Evolutionary conservation across 1,140 invertebrate genomes (phyloP).

Genomic region (Pemphigus obesinymphae): DNA sequence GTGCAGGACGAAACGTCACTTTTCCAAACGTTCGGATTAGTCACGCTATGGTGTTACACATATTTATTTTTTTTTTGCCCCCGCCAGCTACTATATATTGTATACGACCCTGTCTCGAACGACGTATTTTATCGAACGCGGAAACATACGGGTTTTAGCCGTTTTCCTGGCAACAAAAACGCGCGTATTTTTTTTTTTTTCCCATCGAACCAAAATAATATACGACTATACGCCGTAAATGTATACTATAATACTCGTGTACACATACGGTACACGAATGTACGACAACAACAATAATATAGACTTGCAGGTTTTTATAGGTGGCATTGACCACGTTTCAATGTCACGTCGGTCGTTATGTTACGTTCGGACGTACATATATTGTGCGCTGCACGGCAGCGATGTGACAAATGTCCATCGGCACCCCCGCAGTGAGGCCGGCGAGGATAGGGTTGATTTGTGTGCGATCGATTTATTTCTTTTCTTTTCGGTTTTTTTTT

Average conservation of each 20-base stretch:
- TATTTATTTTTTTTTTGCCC: slow-evolving; percentile 4
- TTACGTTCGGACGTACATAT: neutral
- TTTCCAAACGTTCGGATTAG: slow-evolving; percentile 13
- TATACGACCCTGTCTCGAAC: neutral
- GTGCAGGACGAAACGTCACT: neutral
- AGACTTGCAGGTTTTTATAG: neutral
- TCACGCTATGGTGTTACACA: slow-evolving; percentile 15
- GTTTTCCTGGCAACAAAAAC: slow-evolving; percentile 1
- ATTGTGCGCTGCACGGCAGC: too few relatives aligned
- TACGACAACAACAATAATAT: neutral
- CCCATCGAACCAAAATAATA: neutral
- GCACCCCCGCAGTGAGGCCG: neutral
- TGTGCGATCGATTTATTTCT: neutral
- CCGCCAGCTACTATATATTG: neutral
- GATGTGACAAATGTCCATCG: neutral
- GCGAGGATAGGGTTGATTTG: slow-evolving; percentile 30
- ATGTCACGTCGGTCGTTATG: neutral
- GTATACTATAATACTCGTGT: neutral
- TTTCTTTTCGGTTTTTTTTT: neutral
- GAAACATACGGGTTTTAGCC: neutral
- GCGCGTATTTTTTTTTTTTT: neutral
- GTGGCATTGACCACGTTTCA: slow-evolving; percentile 22
- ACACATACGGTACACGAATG: neutral
- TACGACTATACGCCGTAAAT: neutral
- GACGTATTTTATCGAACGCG: slow-evolving; percentile 1